Percentiles rank a stretch among this genome's conserved stretches.
phyloP scores from a whole-genome alignment of 2,888 invertebrate genomes.

The Apodemia zela region DNA sequence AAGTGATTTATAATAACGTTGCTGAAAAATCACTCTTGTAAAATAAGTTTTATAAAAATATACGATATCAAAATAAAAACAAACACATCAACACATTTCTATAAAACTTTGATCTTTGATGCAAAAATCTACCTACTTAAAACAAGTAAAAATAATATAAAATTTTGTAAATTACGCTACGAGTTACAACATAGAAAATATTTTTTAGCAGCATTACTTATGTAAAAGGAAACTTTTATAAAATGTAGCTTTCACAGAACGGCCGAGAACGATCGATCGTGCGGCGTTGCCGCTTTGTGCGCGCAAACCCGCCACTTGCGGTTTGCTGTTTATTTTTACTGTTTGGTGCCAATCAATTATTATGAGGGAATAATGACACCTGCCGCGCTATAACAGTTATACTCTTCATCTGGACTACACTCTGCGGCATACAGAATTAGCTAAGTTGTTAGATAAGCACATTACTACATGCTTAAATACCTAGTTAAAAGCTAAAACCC shows the following conservation, averaged over 20 bases:
- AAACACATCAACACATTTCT: too few relatives aligned
- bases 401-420: not conserved
- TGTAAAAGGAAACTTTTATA: constrained; percentile 36
- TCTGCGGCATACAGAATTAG: not conserved
- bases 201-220: constrained; percentile 26
- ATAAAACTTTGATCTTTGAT: too few relatives aligned
- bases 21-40: too few relatives aligned
- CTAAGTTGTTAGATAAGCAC: not conserved
- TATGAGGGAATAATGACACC: constrained; percentile 57
- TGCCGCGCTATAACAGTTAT: constrained; percentile 32
- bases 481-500: too few relatives aligned
- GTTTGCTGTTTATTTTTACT: constrained; percentile 59
- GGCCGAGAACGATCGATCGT: constrained; percentile 52
- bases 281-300: constrained; percentile 70
- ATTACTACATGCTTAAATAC: not conserved
- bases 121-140: too few relatives aligned
- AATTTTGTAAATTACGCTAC: not conserved
- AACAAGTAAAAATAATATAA: not conserved
- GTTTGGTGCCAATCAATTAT: constrained; percentile 63
- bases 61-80: too few relatives aligned
- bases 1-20: too few relatives aligned
- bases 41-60: too few relatives aligned
- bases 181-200: constrained; percentile 1
- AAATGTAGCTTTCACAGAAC: constrained; percentile 39
- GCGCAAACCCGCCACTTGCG: constrained; percentile 35